phyloP scores from a whole-genome alignment of 2,797 vertebrate genomes.

The Lophius americanus region DNA sequence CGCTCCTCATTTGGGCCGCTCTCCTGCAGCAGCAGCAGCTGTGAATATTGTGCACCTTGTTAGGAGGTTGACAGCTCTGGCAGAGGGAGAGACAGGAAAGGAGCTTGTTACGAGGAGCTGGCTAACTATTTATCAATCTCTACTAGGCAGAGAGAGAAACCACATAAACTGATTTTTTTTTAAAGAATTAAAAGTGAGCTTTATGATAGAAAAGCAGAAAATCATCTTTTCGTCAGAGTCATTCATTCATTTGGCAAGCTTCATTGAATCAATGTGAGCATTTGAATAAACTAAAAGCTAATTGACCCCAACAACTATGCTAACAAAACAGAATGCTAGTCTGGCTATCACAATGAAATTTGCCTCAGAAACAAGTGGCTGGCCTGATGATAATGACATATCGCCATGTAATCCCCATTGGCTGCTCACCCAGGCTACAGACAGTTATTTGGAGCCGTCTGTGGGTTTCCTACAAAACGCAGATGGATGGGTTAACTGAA shows the following conservation, averaged over 20 bases:
- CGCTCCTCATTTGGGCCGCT: slow-evolving; percentile 64
- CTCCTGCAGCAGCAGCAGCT: slow-evolving; percentile 59
- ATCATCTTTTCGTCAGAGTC: slow-evolving; percentile 3
- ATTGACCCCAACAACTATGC: slow-evolving; percentile 40
- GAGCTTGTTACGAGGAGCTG: slow-evolving; percentile 67
- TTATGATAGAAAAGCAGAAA: slow-evolving; percentile 4
- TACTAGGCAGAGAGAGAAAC: slow-evolving; percentile 24
- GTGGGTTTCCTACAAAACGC: slow-evolving; percentile 23
- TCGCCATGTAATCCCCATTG: slow-evolving; percentile 80
- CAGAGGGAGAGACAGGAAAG: slow-evolving; percentile 54
- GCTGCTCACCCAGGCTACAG: slow-evolving; percentile 69
- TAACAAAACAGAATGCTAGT: slow-evolving; percentile 51
- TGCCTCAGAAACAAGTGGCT: slow-evolving; percentile 79
- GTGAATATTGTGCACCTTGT: slow-evolving; percentile 70
- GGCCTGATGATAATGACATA: slow-evolving; percentile 74
- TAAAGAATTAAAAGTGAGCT: slow-evolving; percentile 25
- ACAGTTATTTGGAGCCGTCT: slow-evolving; percentile 68
- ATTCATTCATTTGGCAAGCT: slow-evolving; percentile 25
- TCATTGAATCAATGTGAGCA: slow-evolving; percentile 24
- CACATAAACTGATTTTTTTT: slow-evolving; percentile 14
- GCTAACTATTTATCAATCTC: slow-evolving; percentile 57
- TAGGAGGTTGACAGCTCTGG: slow-evolving; percentile 65
- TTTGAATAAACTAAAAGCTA: slow-evolving; percentile 41
- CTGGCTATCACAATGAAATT: slow-evolving; percentile 64
- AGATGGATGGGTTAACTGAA: neutral